phyloP scores from a whole-genome alignment of 2,888 invertebrate genomes.

The Nasonovia ribisnigri region DNA sequence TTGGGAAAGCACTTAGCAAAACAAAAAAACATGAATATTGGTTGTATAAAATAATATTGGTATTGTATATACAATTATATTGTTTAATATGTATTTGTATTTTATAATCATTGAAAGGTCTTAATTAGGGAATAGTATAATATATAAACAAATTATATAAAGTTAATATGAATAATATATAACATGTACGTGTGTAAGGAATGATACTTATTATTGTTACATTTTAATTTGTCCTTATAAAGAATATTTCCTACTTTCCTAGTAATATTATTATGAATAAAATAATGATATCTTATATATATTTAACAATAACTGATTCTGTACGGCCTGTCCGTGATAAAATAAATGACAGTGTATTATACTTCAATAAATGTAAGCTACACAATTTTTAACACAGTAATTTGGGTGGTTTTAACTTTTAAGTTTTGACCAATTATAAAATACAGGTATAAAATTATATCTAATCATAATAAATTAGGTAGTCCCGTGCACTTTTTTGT shows the following conservation, averaged over 20 bases:
- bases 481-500: no score
- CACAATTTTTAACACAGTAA: no score
- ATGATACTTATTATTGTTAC: neutral
- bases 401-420: no score
- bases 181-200: neutral
- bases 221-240: neutral
- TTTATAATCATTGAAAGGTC: neutral
- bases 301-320: no score
- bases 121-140: neutral
- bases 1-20: neutral
- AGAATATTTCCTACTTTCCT: neutral
- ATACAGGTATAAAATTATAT: no score
- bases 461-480: no score
- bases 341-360: no score
- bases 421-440: no score
- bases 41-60: neutral
- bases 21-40: neutral
- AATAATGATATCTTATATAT: neutral
- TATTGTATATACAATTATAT: neutral
- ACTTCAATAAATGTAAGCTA: no score
- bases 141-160: neutral
- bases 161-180: neutral
- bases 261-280: neutral
- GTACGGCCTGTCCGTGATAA: no score
- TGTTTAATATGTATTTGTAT: neutral